Evolutionary conservation across 2,113 vertebrate species (phyloP).

Genomic region (Buteo buteo): DNA sequence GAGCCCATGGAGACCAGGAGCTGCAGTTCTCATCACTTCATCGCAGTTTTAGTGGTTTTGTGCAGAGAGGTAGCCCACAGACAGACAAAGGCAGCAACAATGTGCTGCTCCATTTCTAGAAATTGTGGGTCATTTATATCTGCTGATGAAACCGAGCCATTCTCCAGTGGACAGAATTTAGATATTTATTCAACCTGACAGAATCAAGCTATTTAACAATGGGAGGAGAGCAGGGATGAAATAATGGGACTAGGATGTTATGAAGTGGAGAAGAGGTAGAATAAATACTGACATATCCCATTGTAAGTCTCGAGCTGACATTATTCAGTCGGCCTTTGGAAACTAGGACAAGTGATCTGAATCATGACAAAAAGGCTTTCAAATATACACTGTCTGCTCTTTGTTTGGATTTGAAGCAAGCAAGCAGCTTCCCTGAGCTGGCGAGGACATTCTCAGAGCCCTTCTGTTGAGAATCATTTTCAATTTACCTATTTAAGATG

Average conservation of each 20-base stretch:
- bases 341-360: constrained; percentile 57
- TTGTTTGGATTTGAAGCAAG: constrained; percentile 43
- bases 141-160: constrained; percentile 7
- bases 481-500: not conserved
- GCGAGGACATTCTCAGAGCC: not conserved
- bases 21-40: not conserved
- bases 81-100: not conserved
- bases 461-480: not conserved
- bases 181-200: constrained; percentile 58
- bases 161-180: not conserved
- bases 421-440: not conserved
- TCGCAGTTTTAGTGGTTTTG: not conserved
- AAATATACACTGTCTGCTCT: constrained; percentile 33
- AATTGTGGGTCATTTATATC: not conserved
- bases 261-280: constrained; percentile 20
- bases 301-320: constrained; percentile 19
- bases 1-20: not conserved
- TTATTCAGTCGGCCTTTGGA: constrained; percentile 26
- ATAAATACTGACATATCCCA: constrained; percentile 55
- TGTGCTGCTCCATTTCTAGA: not conserved
- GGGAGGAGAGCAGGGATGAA: not conserved
- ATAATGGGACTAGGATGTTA: constrained; percentile 28
- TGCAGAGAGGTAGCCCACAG: not conserved
- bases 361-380: constrained; percentile 52
- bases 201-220: constrained; percentile 57